A percentile compares a stretch with the other conserved stretches of the same genome.
Evolutionary conservation across 2,113 vertebrate genomes (phyloP).

Genomic region (Tenebrosternarchus preto): DNA sequence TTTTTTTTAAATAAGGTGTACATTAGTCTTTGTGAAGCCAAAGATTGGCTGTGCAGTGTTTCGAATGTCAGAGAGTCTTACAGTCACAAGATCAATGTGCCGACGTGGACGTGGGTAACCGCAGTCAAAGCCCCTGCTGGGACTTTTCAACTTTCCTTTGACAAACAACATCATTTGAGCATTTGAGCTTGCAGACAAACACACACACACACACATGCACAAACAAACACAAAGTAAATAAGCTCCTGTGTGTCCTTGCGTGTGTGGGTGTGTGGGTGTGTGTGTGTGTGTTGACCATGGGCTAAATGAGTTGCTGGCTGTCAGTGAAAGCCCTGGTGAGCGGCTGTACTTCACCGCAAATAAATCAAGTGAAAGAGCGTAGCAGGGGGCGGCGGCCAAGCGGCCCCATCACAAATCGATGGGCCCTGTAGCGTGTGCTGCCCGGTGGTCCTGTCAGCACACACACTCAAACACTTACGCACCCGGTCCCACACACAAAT

Average conservation of each 20-base stretch:
- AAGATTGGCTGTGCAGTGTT: neutral
- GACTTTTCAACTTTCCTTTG: neutral
- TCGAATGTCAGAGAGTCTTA: neutral
- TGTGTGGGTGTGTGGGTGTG: constrained; percentile 15
- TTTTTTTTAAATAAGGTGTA: neutral
- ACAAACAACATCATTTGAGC: constrained; percentile 30
- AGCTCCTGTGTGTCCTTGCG: neutral
- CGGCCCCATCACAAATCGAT: constrained; percentile 11
- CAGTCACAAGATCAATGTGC: neutral
- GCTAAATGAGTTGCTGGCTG: constrained; percentile 16
- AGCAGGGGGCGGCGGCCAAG: constrained; percentile 1
- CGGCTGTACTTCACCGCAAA: neutral
- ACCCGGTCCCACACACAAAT: neutral
- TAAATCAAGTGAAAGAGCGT: constrained; percentile 36
- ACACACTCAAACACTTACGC: neutral
- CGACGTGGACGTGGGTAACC: neutral
- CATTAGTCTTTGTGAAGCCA: neutral
- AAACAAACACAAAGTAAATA: constrained; percentile 5
- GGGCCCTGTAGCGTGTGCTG: neutral
- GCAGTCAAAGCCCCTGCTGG: neutral
- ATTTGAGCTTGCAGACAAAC: neutral
- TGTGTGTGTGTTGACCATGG: constrained; percentile 2
- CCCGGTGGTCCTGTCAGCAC: neutral
- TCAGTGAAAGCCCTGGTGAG: constrained; percentile 9
- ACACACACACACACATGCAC: constrained; percentile 16